These are phyloP conservation scores for Melipona bicolor DNA, from an alignment of 2,888 invertebrate genomes.

Conservation along the genomic window DNA sequence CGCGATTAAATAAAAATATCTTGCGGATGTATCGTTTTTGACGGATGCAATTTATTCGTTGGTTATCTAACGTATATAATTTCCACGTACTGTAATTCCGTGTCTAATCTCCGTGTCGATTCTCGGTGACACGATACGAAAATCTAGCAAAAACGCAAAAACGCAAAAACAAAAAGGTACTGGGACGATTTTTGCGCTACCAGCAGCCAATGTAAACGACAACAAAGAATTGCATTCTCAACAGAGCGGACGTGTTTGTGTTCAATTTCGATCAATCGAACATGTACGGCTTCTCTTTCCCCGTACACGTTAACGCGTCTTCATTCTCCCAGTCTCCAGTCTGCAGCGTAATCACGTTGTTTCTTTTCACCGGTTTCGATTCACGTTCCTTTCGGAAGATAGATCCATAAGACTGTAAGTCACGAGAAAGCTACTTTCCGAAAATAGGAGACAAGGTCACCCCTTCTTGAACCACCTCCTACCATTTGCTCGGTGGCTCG, in stretches of 20 bases:
- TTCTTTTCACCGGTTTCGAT: not conserved
- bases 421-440: slow-evolving; percentile 64
- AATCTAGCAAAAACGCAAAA: too few relatives aligned
- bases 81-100: too few relatives aligned
- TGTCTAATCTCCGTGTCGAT: too few relatives aligned
- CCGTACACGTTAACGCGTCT: not conserved
- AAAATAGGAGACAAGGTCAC: slow-evolving; percentile 76
- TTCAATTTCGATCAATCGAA: not conserved
- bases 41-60: not conserved
- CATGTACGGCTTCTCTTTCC: too few relatives aligned
- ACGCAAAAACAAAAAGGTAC: too few relatives aligned
- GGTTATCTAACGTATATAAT: not conserved
- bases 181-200: too few relatives aligned
- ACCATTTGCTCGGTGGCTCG: not conserved
- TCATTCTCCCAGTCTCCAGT: too few relatives aligned
- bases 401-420: slow-evolving; percentile 38
- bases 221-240: too few relatives aligned
- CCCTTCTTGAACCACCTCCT: slow-evolving; percentile 41
- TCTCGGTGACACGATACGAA: too few relatives aligned
- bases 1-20: not conserved
- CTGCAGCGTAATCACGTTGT: too few relatives aligned
- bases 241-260: not conserved
- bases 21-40: not conserved
- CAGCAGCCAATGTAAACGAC: too few relatives aligned
- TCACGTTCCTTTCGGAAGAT: slow-evolving; percentile 10